Evolutionary conservation across 2,888 invertebrate genomes (phyloP).

Genomic region (Rhagium mordax): DNA sequence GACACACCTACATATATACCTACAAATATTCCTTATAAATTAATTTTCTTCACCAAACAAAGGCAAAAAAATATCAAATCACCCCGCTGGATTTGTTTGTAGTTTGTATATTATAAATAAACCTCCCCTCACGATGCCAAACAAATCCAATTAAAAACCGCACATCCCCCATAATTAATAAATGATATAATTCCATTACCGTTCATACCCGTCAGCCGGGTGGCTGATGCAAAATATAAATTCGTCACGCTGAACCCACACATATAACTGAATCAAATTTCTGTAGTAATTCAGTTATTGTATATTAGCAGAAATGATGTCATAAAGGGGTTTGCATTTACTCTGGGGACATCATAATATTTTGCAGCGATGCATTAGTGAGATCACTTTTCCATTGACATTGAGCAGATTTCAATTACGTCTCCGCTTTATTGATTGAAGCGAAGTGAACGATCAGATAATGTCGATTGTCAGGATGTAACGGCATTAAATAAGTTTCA

Average conservation of each 20-base stretch:
- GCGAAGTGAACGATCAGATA: not conserved
- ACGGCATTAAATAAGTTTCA: not conserved
- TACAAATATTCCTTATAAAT: no score
- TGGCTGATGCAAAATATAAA: constrained; percentile 63
- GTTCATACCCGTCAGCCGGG: constrained; percentile 54
- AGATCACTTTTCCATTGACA: constrained; percentile 41
- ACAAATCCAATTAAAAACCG: constrained; percentile 52
- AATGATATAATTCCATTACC: constrained; percentile 63
- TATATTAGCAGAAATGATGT: constrained; percentile 61
- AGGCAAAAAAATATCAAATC: not conserved
- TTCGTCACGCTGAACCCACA: constrained; percentile 66
- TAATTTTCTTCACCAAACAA: no score
- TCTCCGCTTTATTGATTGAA: constrained; percentile 6
- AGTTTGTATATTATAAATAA: not conserved
- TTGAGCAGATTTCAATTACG: constrained; percentile 48
- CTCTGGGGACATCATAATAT: constrained; percentile 54
- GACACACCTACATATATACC: no score
- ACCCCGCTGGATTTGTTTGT: not conserved
- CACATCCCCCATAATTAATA: constrained; percentile 61
- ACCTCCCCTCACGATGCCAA: not conserved
- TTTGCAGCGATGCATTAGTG: constrained; percentile 53
- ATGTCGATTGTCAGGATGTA: not conserved
- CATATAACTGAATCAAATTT: constrained; percentile 65
- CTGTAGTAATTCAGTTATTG: constrained; percentile 62
- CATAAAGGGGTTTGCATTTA: constrained; percentile 59